These are phyloP conservation scores for Heliocidaris erythrogramma DNA, from an alignment of 35 echinoderm and acorn worm species.

Conservation along the genomic window DNA sequence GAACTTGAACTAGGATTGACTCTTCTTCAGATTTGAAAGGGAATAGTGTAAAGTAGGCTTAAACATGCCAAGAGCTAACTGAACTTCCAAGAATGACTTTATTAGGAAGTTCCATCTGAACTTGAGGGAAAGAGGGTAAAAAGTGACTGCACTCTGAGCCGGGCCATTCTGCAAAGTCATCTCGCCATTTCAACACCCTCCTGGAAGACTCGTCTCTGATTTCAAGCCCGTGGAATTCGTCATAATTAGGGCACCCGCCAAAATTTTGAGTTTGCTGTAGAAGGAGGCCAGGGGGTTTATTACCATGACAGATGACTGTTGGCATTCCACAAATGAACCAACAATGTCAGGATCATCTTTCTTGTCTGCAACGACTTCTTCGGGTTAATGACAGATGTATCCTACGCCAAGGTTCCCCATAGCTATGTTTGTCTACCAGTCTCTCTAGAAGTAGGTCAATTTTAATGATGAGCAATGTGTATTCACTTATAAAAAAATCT, in stretches of 20 bases:
- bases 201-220: not conserved
- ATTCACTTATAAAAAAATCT: not conserved
- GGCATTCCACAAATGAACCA: not conserved
- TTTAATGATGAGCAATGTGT: not conserved
- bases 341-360: constrained; percentile 1
- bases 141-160: not conserved
- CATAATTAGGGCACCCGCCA: not conserved
- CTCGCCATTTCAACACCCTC: not conserved
- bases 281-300: not conserved
- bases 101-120: constrained; percentile 1
- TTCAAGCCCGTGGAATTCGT: not conserved
- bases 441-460: constrained; percentile 9
- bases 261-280: not conserved
- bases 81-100: not conserved
- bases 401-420: not conserved
- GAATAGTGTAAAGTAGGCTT: not conserved
- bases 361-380: constrained; percentile 1
- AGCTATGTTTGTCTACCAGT: not conserved
- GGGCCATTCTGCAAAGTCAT: not conserved
- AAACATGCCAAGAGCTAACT: not conserved
- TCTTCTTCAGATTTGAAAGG: not conserved
- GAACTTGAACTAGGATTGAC: not conserved
- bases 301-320: not conserved
- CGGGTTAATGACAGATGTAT: not conserved
- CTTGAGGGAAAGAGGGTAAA: not conserved